Base-by-base conservation (phyloP, 53 echinoderm and acorn worm genomes). In the Henricia sp. region DNA sequence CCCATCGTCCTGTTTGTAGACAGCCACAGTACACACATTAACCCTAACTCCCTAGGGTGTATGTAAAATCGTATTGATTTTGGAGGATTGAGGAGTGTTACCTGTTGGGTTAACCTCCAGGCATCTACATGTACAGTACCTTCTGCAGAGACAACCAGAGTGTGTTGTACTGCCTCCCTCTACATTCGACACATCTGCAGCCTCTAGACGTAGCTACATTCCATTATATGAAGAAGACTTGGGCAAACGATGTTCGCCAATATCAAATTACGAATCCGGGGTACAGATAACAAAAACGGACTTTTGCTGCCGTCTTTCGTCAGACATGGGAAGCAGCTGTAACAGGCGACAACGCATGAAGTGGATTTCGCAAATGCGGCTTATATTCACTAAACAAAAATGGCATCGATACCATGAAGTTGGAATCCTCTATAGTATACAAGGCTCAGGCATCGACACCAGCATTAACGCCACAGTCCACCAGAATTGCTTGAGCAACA, bases 161-260 rank as follows among this genome's bases (percentile, higher is more conserved):
- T 3, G 78, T 86, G 10, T 50, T 85, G 1, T 90, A 86, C 41
- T 85, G 90, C 67, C 50, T 90, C 43, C 71, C 86, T 0, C 70
- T 80, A 1, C 71, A 89, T 43, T 67, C 85, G n/a, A 82, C 83
- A 6, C 91, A 91, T 36, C 46, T 91, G 6, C 91, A 88, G 27
- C 91, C 90, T 19, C 76, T 83, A 44, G 90, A 93, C 52, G 63
- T 93, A 20, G 36, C 75, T 1, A 37, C 85, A 2, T 92, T 89
- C 75, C 40, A 68, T 11, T 46, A 77, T 16, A 33, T 93, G 23
- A 90, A 90, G 76, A 44, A 56, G 5, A 14, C 34, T 2, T 87
- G 84, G 88, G 38, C 27, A 28, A 32, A 74, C 13, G 83, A 52
- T 13, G 84, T 88, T 3, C 52, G 69, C 10, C 25, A 58, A 3